Evolutionary conservation across 2,888 invertebrate genomes (phyloP).

Genomic region (Apoda limacodes): DNA sequence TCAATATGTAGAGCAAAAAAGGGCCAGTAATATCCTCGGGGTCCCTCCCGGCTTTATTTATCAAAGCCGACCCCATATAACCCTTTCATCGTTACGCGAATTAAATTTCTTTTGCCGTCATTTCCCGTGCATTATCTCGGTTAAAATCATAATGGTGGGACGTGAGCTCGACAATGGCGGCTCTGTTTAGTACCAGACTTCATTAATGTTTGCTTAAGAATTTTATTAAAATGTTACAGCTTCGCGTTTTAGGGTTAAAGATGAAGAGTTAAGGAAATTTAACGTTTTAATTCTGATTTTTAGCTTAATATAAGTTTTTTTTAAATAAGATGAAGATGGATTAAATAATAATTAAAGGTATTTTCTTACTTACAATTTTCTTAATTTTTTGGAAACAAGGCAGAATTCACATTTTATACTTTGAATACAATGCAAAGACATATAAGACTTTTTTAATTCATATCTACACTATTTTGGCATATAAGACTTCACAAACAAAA

Average conservation of each 20-base stretch:
- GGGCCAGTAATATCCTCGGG: slow-evolving; percentile 55
- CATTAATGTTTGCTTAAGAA: slow-evolving; percentile 64
- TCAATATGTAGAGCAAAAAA: slow-evolving; percentile 66
- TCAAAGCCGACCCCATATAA: slow-evolving; percentile 60
- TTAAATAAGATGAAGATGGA: slow-evolving; percentile 22
- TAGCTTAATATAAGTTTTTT: too few species aligned
- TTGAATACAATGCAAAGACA: too few species aligned
- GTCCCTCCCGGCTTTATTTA: slow-evolving; percentile 58
- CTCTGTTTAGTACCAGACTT: slow-evolving; percentile 49
- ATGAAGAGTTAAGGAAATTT: too few species aligned
- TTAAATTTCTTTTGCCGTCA: slow-evolving; percentile 70
- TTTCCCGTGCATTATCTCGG: slow-evolving; percentile 69
- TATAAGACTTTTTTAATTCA: too few species aligned
- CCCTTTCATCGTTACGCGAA: slow-evolving; percentile 68
- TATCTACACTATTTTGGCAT: too few species aligned
- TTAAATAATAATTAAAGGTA: too few species aligned
- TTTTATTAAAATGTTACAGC: slow-evolving; percentile 68
- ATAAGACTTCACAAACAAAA: too few species aligned
- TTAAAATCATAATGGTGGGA: slow-evolving; percentile 63
- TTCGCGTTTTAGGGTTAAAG: slow-evolving; percentile 46
- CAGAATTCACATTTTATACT: too few species aligned
- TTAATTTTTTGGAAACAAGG: too few species aligned
- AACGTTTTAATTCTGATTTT: too few species aligned
- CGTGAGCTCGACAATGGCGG: slow-evolving; percentile 45
- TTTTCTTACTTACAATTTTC: too few species aligned